A percentile compares a stretch with the other conserved stretches of the same genome.
phyloP scores from a whole-genome alignment of 2,888 invertebrate species.

The Phyto melanocephala region DNA sequence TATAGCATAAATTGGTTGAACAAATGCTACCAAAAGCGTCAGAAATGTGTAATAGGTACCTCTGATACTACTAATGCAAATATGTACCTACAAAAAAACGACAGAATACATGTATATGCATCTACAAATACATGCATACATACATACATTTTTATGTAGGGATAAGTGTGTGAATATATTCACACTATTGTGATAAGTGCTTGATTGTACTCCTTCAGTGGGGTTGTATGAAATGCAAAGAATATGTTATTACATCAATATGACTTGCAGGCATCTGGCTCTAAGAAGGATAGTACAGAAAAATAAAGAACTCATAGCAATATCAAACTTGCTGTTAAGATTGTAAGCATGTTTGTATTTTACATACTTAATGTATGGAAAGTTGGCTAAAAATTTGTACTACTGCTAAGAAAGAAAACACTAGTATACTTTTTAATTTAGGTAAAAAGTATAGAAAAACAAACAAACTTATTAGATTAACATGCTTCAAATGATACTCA shows the following conservation, averaged over 20 bases:
- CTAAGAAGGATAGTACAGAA: not conserved
- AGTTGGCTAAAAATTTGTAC: no score
- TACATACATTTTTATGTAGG: not conserved
- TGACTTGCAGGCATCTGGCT: conserved; percentile 60
- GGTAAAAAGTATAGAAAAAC: not conserved
- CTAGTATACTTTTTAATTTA: not conserved
- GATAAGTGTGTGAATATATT: not conserved
- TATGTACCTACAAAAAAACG: not conserved
- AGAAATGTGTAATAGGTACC: conserved; percentile 48
- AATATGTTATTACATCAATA: conserved; percentile 59
- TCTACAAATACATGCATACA: not conserved
- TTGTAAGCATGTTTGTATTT: not conserved
- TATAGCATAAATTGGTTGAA: conserved; percentile 59
- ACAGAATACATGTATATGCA: not conserved
- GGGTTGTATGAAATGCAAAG: conserved; percentile 31
- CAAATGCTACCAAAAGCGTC: conserved; percentile 61
- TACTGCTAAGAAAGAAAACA: not conserved
- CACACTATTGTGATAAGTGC: conserved; percentile 17
- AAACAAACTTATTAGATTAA: no score
- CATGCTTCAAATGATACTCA: no score
- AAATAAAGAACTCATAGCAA: conserved; percentile 4
- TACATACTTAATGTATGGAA: not conserved
- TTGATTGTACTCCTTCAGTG: conserved; percentile 11
- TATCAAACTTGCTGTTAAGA: not conserved
- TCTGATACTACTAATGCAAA: not conserved